Percentiles rank a stretch among this genome's conserved stretches.
phyloP scores from a whole-genome alignment of 2,113 vertebrate species.

The Sisor rabdophorus region DNA sequence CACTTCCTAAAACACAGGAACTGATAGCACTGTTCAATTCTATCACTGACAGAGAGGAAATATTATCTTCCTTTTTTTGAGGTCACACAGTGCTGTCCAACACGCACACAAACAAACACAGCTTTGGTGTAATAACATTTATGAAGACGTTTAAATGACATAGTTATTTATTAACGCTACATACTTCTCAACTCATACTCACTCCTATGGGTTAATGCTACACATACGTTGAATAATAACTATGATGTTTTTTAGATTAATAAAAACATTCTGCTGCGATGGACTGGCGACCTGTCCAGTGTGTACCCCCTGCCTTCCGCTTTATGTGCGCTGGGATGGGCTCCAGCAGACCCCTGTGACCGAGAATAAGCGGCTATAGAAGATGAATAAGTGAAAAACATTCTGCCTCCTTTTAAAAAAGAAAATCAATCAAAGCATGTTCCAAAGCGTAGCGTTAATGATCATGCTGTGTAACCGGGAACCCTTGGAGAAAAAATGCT shows the following conservation, averaged over 20 bases:
- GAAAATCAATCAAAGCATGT: too few relatives aligned
- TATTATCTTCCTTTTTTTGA: conserved; percentile 34
- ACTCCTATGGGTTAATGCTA: neutral
- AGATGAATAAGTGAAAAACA: too few relatives aligned
- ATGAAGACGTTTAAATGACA: neutral
- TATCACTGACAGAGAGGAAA: conserved; percentile 36
- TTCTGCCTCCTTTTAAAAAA: too few relatives aligned
- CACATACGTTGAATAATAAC: neutral
- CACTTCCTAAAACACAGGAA: conserved; percentile 47
- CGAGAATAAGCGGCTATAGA: too few relatives aligned
- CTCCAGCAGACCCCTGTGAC: too few relatives aligned
- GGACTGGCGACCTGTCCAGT: too few relatives aligned
- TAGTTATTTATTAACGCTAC: neutral
- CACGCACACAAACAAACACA: neutral
- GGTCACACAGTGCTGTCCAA: conserved; percentile 22
- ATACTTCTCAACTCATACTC: too few relatives aligned
- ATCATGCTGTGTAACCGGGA: neutral
- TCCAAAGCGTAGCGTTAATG: neutral
- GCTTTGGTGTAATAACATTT: neutral
- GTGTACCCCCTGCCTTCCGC: too few relatives aligned
- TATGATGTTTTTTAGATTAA: neutral
- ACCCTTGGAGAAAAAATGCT: neutral
- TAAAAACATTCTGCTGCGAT: neutral
- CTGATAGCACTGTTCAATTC: conserved; percentile 45
- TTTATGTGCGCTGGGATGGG: too few relatives aligned